Conservation (phyloP, 2,797 vertebrate genomes). For the Eupleurogrammus muticus region DNA sequence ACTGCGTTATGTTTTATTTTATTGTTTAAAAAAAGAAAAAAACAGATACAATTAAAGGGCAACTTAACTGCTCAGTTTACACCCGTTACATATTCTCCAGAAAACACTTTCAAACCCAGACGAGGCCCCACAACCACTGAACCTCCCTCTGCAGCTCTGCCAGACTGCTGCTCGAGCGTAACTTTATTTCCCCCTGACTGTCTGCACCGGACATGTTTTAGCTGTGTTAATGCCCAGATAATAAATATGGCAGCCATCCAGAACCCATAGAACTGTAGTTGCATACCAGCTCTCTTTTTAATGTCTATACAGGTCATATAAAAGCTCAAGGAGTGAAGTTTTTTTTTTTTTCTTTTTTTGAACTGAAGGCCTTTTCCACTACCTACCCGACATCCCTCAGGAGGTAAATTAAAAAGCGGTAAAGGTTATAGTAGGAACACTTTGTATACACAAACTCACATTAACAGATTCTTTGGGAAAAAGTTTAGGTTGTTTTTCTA, state of each 20-base stretch:
- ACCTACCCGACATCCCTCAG: not conserved
- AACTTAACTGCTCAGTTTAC: not conserved
- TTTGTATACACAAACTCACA: too few relatives aligned
- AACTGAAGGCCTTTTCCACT: not conserved
- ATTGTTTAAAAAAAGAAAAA: too few relatives aligned
- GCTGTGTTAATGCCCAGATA: slow-evolving; percentile 1
- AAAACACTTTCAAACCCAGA: not conserved
- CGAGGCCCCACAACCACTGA: too few relatives aligned
- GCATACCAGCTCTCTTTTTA: not conserved
- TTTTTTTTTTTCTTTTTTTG: not conserved
- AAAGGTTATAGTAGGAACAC: not conserved
- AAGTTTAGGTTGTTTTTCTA: too few relatives aligned
- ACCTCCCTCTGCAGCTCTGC: too few relatives aligned
- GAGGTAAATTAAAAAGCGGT: not conserved
- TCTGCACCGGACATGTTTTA: not conserved
- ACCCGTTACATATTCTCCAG: not conserved
- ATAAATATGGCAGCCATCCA: not conserved
- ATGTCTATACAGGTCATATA: not conserved
- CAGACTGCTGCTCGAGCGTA: not conserved
- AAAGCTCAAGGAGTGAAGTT: not conserved
- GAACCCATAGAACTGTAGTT: not conserved
- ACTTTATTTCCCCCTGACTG: not conserved
- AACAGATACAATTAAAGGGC: too few relatives aligned
- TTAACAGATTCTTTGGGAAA: too few relatives aligned
- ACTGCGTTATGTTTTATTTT: not conserved